Percentiles rank a stretch among this genome's conserved stretches.
Conservation (phyloP, 2,888 invertebrate species). For the Catocala nupta region DNA sequence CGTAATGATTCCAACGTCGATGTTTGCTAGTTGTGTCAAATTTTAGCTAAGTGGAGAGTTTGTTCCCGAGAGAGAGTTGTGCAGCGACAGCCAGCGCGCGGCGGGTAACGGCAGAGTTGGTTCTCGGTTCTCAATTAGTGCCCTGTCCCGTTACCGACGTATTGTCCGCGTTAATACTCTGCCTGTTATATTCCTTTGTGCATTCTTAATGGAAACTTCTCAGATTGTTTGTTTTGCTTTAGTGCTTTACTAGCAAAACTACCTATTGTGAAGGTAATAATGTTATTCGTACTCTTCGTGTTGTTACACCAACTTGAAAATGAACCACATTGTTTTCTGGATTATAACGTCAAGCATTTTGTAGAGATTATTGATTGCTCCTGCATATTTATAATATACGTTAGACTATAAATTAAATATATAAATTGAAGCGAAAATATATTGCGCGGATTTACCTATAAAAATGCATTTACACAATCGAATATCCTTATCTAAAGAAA, state of each 20-base stretch:
- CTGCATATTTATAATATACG: too few species aligned
- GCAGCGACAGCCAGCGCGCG: conserved; percentile 48
- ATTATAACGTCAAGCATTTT: background rate
- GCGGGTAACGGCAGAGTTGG: conserved; percentile 75
- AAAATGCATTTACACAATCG: too few species aligned
- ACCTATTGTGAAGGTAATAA: conserved; percentile 62
- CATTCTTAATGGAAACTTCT: conserved; percentile 72
- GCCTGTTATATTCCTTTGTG: conserved; percentile 79
- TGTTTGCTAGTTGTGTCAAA: conserved; percentile 32
- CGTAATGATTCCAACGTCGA: conserved; percentile 25
- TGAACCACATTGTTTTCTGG: conserved; percentile 16
- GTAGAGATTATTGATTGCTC: too few species aligned
- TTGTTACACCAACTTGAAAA: conserved; percentile 30
- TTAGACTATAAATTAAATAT: too few species aligned
- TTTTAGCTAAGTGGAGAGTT: conserved; percentile 35
- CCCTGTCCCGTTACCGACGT: conserved; percentile 80
- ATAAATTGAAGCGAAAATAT: too few species aligned
- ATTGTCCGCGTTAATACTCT: conserved; percentile 80
- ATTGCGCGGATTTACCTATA: too few species aligned
- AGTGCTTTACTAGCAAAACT: conserved; percentile 55
- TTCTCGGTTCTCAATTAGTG: conserved; percentile 82
- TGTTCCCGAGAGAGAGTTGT: conserved; percentile 58
- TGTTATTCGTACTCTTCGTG: conserved; percentile 37
- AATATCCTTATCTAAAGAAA: too few species aligned
- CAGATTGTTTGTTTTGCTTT: conserved; percentile 72